Evolutionary conservation across 2,113 vertebrate species (phyloP), one percentile per base, ranked within the genome.

Genomic region (Sylvietta virens): DNA sequence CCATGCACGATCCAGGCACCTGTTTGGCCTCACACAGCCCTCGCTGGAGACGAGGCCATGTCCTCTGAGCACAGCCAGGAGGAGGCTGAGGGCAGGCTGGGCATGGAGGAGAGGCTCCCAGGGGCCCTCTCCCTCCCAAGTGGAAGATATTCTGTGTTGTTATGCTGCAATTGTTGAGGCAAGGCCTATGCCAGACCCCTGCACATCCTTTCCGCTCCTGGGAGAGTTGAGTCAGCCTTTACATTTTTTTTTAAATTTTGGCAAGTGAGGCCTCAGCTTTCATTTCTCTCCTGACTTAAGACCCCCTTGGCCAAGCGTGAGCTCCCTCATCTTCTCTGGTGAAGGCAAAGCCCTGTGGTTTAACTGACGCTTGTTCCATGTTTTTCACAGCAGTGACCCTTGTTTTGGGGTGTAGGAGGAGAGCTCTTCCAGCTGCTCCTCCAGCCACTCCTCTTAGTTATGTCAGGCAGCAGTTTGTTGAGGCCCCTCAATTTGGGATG

Each of bases 21-120:
- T 0, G 0, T 26, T 31, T 35, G 56, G 40, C 40, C 54, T 71
- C 37, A 22, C 0, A 0, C 0, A 48, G 60, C 57, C 21, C 30
- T 42, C 37, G 12, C 1, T 9, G 21, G 44, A 8, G 78, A 70
- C 35, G 35, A n/a, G 15, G 35, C 39, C 4, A 3, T 27, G 47
- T 33, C 44, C 44, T 13, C 24, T 3, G 4, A 39, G 61, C 48
- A 18, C 2, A 0, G 7, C 28, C 31, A 58, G 50, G 66, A 79
- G 5, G 7, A 45, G 60, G 72, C 61, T 0, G 1, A 28, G 20
- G 33, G 15, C 24, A 53, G 54, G 45, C 45, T 64, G 67, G 18
- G 17, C 58, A 7, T 13, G 31, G 39, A 78, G 48, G 15, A 53
- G 37, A 61, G 13, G 15, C 23, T 51, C 27, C n/a, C 54, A 7